Base-by-base conservation (phyloP, 2,113 vertebrate species). In the Trogon melanurus region DNA sequence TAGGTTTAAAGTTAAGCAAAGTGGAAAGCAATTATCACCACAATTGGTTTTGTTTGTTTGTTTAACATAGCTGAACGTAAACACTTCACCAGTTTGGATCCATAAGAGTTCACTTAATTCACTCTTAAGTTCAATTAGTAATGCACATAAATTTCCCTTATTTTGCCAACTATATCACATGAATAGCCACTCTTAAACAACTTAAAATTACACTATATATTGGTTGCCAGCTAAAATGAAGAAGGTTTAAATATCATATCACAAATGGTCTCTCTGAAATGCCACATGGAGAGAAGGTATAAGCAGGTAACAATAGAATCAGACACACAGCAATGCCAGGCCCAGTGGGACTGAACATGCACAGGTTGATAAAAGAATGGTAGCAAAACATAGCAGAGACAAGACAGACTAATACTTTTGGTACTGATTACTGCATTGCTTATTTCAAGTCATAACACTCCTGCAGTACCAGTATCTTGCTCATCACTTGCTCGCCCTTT, bases 381-480 rank as follows among this genome's bases (percentile, higher is more conserved):
- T 36, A 65, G 29, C 78, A 64, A 32, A 76, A 38, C 47, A 67
- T 0, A 16, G 11, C 62, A 91, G 60, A 78, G 83, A 83, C 13
- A 79, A 70, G 11, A n/a, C 10, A 2, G 6, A 11, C 13, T 30
- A 38, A 27, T 8, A 56, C 54, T 66, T 76, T 50, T 57, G n/a
- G 21, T 60, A 67, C 13, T 0, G 0, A 25, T 41, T 41, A 48
- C 7, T 36, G 6, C 36, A 80, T 27, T 74, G 8, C 27, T 76
- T 23, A 34, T 76, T 85, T 90, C 5, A 34, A 3, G 0, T 18
- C 20, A 1, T 26, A 74, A 48, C 13, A 8, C 23, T 61, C 22
- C 6, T 16, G 34, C n/a, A 79, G 38, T 4, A 75, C 17, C 45
- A 67, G 13, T 25, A 51, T 26, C 70, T 48, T 75, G 56, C 22